Conservation (phyloP, 2,797 vertebrate genomes). For the Sphenodon punctatus region DNA sequence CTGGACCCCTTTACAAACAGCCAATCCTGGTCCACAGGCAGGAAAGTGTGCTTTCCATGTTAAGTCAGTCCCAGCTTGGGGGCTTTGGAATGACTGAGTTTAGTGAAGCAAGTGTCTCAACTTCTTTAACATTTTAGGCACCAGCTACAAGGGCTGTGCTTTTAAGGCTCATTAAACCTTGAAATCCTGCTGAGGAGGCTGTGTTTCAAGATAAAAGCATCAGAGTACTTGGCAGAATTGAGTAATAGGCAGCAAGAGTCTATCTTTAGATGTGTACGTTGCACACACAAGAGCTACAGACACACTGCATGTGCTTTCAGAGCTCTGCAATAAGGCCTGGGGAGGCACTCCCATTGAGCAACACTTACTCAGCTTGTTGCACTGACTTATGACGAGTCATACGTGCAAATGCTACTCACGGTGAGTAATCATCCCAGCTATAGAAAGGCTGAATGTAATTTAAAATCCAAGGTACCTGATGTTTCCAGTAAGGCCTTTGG, state of each 20-base stretch:
- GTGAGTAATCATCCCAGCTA: slow-evolving; percentile 32
- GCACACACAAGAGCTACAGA: neutral
- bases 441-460: slow-evolving; percentile 63
- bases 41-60: neutral
- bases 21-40: neutral
- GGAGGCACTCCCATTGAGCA: neutral
- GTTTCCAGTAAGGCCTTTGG: slow-evolving; percentile 46
- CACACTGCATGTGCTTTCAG: slow-evolving; percentile 17
- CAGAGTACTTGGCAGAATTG: slow-evolving; percentile 42
- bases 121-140: slow-evolving; percentile 30
- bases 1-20: neutral
- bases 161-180: slow-evolving; percentile 20
- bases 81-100: neutral
- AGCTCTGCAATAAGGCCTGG: neutral
- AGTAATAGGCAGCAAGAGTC: neutral
- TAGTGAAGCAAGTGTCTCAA: neutral
- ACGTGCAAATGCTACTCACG: slow-evolving; percentile 2
- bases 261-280: neutral
- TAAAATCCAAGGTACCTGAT: slow-evolving; percentile 43
- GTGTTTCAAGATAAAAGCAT: neutral
- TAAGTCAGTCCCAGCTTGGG: neutral
- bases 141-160: neutral
- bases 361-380: neutral
- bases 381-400: neutral
- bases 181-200: neutral